A percentile compares a stretch with the other conserved stretches of the same genome.
These are phyloP conservation scores for Apamea crenata DNA, from an alignment of 2,888 invertebrate genomes.

Conservation along the genomic window DNA sequence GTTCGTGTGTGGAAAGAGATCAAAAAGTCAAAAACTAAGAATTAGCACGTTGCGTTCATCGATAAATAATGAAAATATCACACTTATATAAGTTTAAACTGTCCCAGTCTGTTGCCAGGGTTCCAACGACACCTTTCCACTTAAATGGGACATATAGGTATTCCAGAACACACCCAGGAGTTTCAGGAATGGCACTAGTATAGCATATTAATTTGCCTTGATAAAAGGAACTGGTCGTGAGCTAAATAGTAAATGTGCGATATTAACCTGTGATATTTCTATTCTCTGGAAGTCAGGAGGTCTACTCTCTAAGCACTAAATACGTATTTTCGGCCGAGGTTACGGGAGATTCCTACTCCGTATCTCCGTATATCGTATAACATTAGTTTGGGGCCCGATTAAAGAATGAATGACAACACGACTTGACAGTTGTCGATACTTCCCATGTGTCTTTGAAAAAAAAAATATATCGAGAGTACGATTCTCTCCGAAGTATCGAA, in stretches of 20 bases:
- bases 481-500: background rate
- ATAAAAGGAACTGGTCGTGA: conserved; percentile 55
- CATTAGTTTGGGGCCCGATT: too few species aligned
- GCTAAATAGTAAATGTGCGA: conserved; percentile 35
- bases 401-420: too few species aligned
- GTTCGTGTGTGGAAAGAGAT: background rate
- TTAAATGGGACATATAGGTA: conserved; percentile 31
- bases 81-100: conserved; percentile 13
- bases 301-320: background rate
- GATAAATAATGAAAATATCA: background rate
- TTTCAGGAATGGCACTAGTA: conserved; percentile 59
- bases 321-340: too few species aligned
- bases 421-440: too few species aligned
- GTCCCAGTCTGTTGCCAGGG: conserved; percentile 8
- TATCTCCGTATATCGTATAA: too few species aligned
- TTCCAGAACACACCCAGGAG: conserved; percentile 42
- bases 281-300: background rate
- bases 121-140: conserved; percentile 8
- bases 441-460: too few species aligned
- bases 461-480: too few species aligned
- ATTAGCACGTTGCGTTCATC: background rate
- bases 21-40: background rate
- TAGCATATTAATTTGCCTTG: conserved; percentile 59
- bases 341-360: too few species aligned
- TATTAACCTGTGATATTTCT: conserved; percentile 29